These are phyloP conservation scores for Tetraodon nigroviridis DNA, from an alignment of 2,113 vertebrate genomes.

Conservation along the genomic window DNA sequence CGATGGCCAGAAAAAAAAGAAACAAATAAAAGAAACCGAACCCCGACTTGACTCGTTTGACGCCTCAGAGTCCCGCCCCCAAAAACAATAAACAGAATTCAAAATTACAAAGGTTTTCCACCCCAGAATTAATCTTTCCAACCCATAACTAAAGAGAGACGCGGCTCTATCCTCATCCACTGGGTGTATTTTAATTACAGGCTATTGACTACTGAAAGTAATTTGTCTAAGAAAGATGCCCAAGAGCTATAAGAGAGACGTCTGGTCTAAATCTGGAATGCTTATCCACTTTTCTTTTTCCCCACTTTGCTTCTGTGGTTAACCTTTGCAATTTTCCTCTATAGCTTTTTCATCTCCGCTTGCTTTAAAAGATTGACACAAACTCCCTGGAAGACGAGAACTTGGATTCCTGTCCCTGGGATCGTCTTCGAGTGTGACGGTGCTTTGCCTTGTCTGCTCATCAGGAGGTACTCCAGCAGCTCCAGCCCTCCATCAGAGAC, in stretches of 20 bases:
- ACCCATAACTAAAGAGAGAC: conserved; percentile 61
- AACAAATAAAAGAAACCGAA: conserved; percentile 55
- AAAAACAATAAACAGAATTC: conserved; percentile 62
- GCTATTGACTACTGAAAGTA: conserved; percentile 68
- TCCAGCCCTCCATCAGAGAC: conserved; percentile 40
- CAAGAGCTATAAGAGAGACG: conserved; percentile 66
- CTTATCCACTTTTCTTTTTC: conserved; percentile 42
- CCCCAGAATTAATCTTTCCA: conserved; percentile 75
- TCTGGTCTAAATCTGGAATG: conserved; percentile 66
- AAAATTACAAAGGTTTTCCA: conserved; percentile 69
- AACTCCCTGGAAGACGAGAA: conserved; percentile 42
- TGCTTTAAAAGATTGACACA: conserved; percentile 56
- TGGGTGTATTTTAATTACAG: conserved; percentile 77
- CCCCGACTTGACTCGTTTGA: conserved; percentile 53
- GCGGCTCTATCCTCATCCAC: conserved; percentile 63
- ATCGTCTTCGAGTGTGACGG: conserved; percentile 14
- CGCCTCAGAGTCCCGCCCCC: conserved; percentile 2
- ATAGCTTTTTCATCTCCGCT: conserved; percentile 46
- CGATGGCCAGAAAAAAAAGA: conserved; percentile 16
- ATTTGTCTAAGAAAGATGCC: conserved; percentile 74
- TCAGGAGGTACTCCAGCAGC: conserved; percentile 20
- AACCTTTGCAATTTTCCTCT: conserved; percentile 49
- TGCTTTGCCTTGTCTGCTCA: not conserved
- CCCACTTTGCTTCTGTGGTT: conserved; percentile 55
- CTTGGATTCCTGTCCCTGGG: conserved; percentile 14